These are phyloP conservation scores for Ivindomyrus marchei DNA, from an alignment of 2,113 vertebrate genomes.

Conservation along the genomic window DNA sequence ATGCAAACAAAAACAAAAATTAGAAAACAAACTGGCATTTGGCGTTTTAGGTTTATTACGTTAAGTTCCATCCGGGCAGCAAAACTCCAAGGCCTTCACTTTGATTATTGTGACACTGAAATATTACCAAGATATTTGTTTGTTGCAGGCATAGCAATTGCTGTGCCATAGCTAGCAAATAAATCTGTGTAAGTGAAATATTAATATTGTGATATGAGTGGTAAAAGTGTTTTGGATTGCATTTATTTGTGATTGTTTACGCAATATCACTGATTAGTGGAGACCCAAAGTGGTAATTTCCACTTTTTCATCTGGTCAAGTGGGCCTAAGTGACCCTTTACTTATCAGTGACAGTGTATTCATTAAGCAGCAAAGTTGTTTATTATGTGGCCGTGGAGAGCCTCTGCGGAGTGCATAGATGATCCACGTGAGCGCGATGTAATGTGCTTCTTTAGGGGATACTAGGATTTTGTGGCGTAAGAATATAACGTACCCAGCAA, in stretches of 20 bases:
- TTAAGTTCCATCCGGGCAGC: neutral
- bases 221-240: neutral
- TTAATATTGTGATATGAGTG: neutral
- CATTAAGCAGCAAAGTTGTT: constrained; percentile 4
- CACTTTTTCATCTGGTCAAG: neutral
- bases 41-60: neutral
- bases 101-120: neutral
- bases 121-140: neutral
- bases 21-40: neutral
- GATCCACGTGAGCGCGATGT: neutral
- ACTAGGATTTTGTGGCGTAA: neutral
- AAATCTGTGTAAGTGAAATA: neutral
- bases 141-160: neutral
- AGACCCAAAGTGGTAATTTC: neutral
- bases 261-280: neutral
- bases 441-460: neutral
- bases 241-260: neutral
- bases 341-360: neutral
- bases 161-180: neutral
- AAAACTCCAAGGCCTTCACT: neutral
- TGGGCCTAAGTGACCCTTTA: neutral
- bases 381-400: neutral
- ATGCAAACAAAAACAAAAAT: neutral
- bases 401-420: neutral
- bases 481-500: neutral